Conservation (phyloP, 2,888 invertebrate genomes). For the Eumerus sabulonum region DNA sequence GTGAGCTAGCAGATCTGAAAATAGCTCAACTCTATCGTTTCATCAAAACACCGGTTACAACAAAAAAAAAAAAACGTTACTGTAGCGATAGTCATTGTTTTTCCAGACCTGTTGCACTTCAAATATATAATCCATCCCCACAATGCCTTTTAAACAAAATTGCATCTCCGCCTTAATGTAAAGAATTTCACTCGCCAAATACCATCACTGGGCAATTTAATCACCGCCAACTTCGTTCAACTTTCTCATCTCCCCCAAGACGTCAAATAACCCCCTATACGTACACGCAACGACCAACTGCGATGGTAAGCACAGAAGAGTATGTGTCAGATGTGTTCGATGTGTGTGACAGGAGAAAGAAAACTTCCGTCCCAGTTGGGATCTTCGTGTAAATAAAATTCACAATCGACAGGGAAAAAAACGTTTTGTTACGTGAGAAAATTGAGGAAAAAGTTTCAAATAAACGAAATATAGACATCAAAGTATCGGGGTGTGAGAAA, state of each 20-base stretch:
- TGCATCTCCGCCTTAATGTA: constrained; percentile 40
- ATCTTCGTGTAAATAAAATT: constrained; percentile 50
- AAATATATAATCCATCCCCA: too few relatives aligned
- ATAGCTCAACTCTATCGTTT: too few relatives aligned
- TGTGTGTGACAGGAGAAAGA: constrained; percentile 64
- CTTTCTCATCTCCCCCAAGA: constrained; percentile 39
- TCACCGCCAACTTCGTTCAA: constrained; percentile 32
- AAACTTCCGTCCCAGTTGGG: constrained; percentile 47
- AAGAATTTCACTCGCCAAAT: constrained; percentile 10
- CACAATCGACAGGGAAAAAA: constrained; percentile 15
- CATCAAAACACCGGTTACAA: too few relatives aligned
- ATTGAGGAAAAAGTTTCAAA: not conserved
- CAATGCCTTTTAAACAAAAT: too few relatives aligned
- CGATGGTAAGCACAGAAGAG: constrained; percentile 29
- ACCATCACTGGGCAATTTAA: constrained; percentile 37
- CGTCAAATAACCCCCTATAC: constrained; percentile 47
- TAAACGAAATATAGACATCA: constrained; percentile 11
- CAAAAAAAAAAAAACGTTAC: too few relatives aligned
- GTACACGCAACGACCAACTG: constrained; percentile 52
- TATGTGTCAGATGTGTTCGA: constrained; percentile 62
- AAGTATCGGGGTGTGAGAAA: not conserved
- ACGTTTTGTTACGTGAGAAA: constrained; percentile 1
- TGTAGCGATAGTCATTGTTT: too few relatives aligned
- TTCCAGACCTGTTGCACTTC: too few relatives aligned
- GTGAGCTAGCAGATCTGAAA: too few relatives aligned